These are phyloP conservation scores for Ginglymostoma cirratum DNA, from an alignment of 2,113 vertebrate genomes.

Conservation along the genomic window DNA sequence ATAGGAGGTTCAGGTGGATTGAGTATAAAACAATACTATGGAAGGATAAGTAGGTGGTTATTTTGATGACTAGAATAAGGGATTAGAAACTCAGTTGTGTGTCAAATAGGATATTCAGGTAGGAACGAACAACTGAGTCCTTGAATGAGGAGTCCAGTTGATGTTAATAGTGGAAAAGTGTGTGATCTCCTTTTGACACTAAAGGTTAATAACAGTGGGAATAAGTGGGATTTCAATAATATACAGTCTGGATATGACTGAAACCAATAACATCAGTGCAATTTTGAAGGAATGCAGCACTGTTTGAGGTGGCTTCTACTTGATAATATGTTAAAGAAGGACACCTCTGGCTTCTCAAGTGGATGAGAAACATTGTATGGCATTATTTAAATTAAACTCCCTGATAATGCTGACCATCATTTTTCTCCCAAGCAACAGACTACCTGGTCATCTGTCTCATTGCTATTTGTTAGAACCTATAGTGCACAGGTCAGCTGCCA, in stretches of 20 bases:
- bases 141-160: not conserved
- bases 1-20: not conserved
- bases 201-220: not conserved
- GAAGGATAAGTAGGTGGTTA: not conserved
- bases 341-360: not conserved
- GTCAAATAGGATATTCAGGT: not conserved
- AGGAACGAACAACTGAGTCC: not conserved
- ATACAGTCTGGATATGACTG: not conserved
- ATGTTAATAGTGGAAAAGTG: not conserved
- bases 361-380: not conserved
- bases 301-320: not conserved
- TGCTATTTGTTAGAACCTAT: not conserved
- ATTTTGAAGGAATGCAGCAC: not conserved
- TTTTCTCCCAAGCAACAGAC: not conserved
- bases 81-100: not conserved
- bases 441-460: not conserved
- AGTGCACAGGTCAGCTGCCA: not conserved
- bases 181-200: not conserved
- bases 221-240: not conserved
- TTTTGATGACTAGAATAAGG: not conserved
- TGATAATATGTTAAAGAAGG: not conserved
- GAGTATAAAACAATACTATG: not conserved
- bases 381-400: not conserved
- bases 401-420: not conserved
- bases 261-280: not conserved